A percentile compares a stretch with the other conserved stretches of the same genome.
phyloP scores from a whole-genome alignment of 37 sponge, comb jelly and placozoan species.

The Aphrocallistes beatrix region DNA sequence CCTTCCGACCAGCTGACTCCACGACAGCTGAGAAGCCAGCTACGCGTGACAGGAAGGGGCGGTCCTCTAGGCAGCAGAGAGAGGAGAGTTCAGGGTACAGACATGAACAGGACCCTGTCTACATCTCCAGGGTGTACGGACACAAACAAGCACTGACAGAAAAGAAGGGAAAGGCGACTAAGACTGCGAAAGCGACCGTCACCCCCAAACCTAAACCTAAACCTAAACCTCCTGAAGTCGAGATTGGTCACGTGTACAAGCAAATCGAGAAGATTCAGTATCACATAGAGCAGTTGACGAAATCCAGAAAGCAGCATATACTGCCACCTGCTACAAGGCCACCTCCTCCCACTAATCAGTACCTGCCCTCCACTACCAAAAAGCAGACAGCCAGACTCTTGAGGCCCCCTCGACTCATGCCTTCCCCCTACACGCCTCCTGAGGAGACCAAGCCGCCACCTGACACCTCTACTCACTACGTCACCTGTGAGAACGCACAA shows the following conservation, averaged over 20 bases:
- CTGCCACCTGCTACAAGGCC: too few relatives aligned
- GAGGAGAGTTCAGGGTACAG: too few relatives aligned
- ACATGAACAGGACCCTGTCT: constrained; percentile 8
- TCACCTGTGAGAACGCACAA: background rate
- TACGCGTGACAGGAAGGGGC: background rate
- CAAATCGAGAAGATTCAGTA: background rate
- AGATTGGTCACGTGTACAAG: background rate
- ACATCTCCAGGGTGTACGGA: background rate
- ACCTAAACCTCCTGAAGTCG: background rate
- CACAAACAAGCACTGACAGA: too few relatives aligned
- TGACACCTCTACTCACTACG: background rate
- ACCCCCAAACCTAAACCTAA: background rate
- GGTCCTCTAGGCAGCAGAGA: background rate
- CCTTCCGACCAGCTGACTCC: background rate
- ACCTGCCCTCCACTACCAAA: too few relatives aligned
- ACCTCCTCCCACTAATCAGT: too few relatives aligned
- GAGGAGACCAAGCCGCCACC: background rate
- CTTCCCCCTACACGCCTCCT: background rate
- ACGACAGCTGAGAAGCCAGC: background rate
- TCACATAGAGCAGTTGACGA: background rate
- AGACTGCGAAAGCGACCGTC: too few relatives aligned
- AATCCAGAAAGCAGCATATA: too few relatives aligned
- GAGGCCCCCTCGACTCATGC: background rate
- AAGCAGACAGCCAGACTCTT: background rate
- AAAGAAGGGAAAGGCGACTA: too few relatives aligned